Conservation (phyloP, 2,888 invertebrate species). For the Agrochola lota region DNA sequence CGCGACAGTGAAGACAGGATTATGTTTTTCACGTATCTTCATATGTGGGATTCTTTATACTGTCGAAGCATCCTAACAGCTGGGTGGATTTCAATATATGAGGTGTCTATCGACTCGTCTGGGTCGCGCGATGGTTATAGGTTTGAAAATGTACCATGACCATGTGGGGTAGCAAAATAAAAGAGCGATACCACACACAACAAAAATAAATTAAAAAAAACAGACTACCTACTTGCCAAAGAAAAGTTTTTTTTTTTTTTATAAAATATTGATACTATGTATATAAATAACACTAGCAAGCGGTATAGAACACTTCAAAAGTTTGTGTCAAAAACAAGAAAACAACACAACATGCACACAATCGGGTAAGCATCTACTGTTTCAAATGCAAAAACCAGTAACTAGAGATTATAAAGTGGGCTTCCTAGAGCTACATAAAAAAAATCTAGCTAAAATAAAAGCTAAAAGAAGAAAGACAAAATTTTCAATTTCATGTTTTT, state of each 20-base stretch:
- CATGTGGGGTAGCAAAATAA: neutral
- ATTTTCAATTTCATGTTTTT: neutral
- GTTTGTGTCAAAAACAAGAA: neutral
- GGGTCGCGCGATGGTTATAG: neutral
- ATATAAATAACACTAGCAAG: too few relatives aligned
- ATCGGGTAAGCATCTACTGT: neutral
- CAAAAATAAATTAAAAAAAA: too few relatives aligned
- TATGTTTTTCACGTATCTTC: slow-evolving; percentile 3
- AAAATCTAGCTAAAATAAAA: neutral
- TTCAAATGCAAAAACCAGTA: neutral
- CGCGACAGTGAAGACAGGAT: neutral
- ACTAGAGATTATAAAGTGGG: neutral
- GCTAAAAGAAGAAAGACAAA: too few relatives aligned
- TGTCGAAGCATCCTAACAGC: neutral
- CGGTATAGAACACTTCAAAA: neutral
- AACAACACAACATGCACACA: neutral
- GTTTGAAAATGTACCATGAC: neutral
- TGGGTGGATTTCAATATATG: neutral
- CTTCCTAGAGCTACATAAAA: neutral
- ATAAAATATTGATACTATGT: too few relatives aligned
- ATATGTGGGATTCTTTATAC: neutral
- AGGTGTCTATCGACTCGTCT: neutral
- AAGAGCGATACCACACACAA: too few relatives aligned
- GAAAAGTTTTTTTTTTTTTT: too few relatives aligned
- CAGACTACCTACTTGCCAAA: too few relatives aligned